These are phyloP conservation scores for Actinia tenebrosa DNA, from an alignment of 64 coral and sea anemone genomes.

Conservation along the genomic window DNA sequence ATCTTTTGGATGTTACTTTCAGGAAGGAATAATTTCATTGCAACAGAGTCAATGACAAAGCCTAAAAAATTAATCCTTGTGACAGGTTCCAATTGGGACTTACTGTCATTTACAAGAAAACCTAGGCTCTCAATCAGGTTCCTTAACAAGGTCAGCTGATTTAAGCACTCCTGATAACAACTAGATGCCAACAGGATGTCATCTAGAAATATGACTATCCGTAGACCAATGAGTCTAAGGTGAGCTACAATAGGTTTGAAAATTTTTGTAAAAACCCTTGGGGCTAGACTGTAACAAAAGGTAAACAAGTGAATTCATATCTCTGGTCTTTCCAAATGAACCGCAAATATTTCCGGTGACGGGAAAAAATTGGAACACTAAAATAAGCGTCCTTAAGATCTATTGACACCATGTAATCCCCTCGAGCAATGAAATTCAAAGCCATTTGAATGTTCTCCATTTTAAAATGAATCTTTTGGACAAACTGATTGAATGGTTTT, in stretches of 20 bases:
- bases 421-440: conserved; percentile 28
- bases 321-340: conserved; percentile 45
- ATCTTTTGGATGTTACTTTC: no score
- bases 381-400: conserved; percentile 69
- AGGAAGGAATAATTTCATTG: no score
- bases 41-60: no score
- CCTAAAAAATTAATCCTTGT: no score
- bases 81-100: no score
- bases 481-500: conserved; percentile 50
- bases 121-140: no score
- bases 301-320: conserved; percentile 62
- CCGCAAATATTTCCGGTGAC: conserved; percentile 56
- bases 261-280: conserved; percentile 65
- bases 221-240: conserved; percentile 37
- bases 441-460: conserved; percentile 56
- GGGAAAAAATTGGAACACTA: conserved; percentile 45
- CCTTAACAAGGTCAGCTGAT: no score
- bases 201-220: conserved; percentile 48
- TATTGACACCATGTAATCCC: conserved; percentile 48
- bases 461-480: conserved; percentile 59
- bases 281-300: conserved; percentile 70
- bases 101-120: no score
- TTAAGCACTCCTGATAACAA: no score
- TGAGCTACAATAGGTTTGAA: conserved; percentile 51
- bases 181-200: conserved; percentile 26